Percentiles rank a stretch among this genome's conserved stretches.
Conservation (phyloP, 1,140 invertebrate species). For the Brachionus rubens region DNA sequence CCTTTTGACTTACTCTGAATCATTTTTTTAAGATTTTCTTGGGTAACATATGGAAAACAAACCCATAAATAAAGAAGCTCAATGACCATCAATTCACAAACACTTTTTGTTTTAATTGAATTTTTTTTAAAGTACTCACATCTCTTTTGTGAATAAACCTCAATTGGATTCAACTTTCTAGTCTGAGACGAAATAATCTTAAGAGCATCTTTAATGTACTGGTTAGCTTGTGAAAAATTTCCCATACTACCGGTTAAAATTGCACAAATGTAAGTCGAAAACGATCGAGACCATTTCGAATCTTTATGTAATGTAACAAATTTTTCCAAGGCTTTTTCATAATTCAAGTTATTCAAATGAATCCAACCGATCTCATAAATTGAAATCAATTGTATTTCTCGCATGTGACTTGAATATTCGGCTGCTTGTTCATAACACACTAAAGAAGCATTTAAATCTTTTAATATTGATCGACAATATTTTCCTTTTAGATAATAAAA, state of each 20-base stretch:
- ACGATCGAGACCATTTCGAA: constrained; percentile 69
- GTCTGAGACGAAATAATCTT: constrained; percentile 52
- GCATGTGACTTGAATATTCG: constrained; percentile 64
- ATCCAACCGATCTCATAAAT: constrained; percentile 71
- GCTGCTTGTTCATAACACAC: constrained; percentile 66
- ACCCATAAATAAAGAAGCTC: constrained; percentile 74
- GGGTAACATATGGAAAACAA: constrained; percentile 66
- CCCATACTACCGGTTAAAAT: constrained; percentile 64
- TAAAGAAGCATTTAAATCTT: constrained; percentile 65
- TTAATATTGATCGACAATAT: constrained; percentile 68
- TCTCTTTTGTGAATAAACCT: constrained; percentile 56
- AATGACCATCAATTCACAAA: constrained; percentile 66
- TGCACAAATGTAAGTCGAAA: constrained; percentile 69
- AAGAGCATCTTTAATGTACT: constrained; percentile 60
- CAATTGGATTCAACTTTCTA: constrained; percentile 60
- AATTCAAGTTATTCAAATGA: constrained; percentile 68
- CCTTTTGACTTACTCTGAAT: constrained; percentile 52
- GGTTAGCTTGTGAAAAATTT: constrained; percentile 57
- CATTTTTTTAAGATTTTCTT: constrained; percentile 61
- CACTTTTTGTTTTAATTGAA: constrained; percentile 49
- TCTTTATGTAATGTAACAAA: constrained; percentile 63
- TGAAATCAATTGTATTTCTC: constrained; percentile 69
- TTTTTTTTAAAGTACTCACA: constrained; percentile 57
- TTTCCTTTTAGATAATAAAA: constrained; percentile 71
- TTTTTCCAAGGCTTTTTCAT: constrained; percentile 61